A percentile compares a stretch with the other conserved stretches of the same genome.
phyloP scores from a whole-genome alignment of 2,113 vertebrate species.

The Gorsachius goisagi region DNA sequence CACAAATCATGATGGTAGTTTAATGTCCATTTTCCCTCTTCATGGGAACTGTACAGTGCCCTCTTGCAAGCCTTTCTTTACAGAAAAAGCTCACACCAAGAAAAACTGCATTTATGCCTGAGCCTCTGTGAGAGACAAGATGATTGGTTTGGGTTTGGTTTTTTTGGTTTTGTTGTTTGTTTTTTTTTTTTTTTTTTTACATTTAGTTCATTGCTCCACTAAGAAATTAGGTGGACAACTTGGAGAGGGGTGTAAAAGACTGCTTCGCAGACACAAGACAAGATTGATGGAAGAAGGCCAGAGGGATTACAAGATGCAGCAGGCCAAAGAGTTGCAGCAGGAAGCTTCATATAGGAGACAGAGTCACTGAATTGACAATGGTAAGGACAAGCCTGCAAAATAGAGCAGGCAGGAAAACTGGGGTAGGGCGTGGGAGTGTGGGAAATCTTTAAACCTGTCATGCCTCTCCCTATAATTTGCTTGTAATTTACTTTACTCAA shows the following conservation, averaged over 20 bases:
- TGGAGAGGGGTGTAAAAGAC: not conserved
- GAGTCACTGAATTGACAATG: not conserved
- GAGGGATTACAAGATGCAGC: not conserved
- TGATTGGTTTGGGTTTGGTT: too few relatives aligned
- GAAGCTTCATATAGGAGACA: not conserved
- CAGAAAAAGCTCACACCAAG: not conserved
- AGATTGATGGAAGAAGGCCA: not conserved
- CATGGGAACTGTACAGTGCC: not conserved
- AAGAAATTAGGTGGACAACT: not conserved
- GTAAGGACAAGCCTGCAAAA: not conserved
- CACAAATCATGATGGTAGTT: not conserved
- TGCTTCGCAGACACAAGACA: not conserved
- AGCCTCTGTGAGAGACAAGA: not conserved
- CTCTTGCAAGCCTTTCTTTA: not conserved
- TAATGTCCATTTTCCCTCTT: not conserved
- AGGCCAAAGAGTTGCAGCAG: not conserved
- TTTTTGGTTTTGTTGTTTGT: too few relatives aligned
- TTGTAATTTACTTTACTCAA: not conserved
- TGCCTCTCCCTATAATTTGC: not conserved
- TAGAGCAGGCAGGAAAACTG: not conserved
- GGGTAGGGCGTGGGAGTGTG: not conserved
- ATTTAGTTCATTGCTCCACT: not conserved
- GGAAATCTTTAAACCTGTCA: not conserved
- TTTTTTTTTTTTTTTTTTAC: not conserved
- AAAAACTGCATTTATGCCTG: not conserved